Evolutionary conservation across 2,113 vertebrate genomes (phyloP).

Genomic region (Columba livia): DNA sequence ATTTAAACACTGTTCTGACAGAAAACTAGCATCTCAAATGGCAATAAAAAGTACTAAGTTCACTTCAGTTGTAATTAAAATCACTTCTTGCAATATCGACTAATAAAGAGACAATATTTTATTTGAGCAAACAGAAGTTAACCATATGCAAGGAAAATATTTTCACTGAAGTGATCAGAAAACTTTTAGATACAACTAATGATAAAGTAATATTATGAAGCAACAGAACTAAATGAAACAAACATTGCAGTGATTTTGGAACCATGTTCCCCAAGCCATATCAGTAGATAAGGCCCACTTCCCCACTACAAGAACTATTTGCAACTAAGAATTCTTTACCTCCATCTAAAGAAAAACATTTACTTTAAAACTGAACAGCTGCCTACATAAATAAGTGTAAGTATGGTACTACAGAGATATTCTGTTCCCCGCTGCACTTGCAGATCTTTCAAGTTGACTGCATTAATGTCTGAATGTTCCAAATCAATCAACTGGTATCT

Average conservation of each 20-base stretch:
- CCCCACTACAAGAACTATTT: neutral
- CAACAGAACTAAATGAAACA: neutral
- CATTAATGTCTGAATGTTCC: constrained; percentile 62
- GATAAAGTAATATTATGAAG: neutral
- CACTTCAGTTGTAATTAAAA: neutral
- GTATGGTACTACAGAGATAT: neutral
- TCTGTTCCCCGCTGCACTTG: neutral
- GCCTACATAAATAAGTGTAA: neutral
- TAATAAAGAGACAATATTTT: neutral
- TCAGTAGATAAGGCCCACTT: neutral
- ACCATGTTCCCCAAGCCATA: neutral
- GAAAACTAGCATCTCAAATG: neutral
- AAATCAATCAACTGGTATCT: constrained; percentile 66
- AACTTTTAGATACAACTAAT: neutral
- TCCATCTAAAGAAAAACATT: neutral
- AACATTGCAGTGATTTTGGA: neutral
- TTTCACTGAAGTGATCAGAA: neutral
- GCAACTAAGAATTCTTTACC: neutral
- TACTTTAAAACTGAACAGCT: neutral
- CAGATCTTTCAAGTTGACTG: constrained; percentile 64
- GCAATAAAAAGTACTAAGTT: neutral
- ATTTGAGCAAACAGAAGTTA: neutral
- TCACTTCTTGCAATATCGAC: neutral
- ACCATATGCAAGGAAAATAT: neutral
- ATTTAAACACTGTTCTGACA: neutral